Percentiles rank a stretch among this genome's conserved stretches.
Evolutionary conservation across 2,113 vertebrate species (phyloP).

Genomic region (Spea bombifrons): DNA sequence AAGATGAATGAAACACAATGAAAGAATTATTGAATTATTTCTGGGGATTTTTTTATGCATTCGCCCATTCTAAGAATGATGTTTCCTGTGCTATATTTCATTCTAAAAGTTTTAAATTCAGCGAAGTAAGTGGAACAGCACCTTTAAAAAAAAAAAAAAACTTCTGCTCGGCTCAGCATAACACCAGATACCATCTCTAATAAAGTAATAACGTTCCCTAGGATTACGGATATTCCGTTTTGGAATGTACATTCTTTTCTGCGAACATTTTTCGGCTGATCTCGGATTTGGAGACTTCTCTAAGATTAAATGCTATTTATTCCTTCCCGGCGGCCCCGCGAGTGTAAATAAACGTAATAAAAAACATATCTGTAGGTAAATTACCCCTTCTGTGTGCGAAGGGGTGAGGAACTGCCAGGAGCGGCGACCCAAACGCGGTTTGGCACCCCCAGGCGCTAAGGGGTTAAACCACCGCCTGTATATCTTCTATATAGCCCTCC

Average conservation of each 20-base stretch:
- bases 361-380: slow-evolving; percentile 17
- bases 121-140: too few species aligned
- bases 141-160: too few species aligned
- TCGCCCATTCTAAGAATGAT: too few species aligned
- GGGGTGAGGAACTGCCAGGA: not conserved
- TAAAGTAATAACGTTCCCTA: not conserved
- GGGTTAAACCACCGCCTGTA: slow-evolving; percentile 26
- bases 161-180: not conserved
- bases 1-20: too few species aligned
- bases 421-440: not conserved
- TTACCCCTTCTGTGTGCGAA: not conserved
- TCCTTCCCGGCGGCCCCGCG: slow-evolving; percentile 19
- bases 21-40: too few species aligned
- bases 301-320: slow-evolving; percentile 38
- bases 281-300: slow-evolving; percentile 24
- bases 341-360: slow-evolving; percentile 41
- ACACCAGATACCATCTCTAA: not conserved
- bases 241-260: slow-evolving; percentile 8
- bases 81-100: too few species aligned
- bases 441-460: not conserved
- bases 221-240: not conserved
- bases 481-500: slow-evolving; percentile 20
- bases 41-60: too few species aligned
- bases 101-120: too few species aligned
- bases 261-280: slow-evolving; percentile 18